Evolutionary conservation across 2,888 invertebrate genomes (phyloP).

Genomic region (Pteria penguin): DNA sequence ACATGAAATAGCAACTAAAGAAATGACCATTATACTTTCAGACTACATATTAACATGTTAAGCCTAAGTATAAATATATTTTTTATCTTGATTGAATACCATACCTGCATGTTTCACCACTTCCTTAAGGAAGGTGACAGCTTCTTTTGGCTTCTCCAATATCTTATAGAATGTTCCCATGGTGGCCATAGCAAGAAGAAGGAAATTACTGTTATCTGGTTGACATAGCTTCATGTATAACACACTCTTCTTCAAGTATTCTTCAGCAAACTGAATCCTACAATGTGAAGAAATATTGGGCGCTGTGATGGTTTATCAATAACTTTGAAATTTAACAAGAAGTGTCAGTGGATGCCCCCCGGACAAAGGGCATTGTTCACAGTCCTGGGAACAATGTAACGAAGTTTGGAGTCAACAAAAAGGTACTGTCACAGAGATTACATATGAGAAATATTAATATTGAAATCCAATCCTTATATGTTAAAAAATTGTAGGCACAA

Average conservation of each 20-base stretch:
- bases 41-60: not conserved
- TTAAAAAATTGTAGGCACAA: no score
- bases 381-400: not conserved
- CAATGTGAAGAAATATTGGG: no score
- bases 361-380: not conserved
- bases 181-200: constrained; percentile 67
- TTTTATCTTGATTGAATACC: constrained; percentile 2
- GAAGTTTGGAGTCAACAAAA: not conserved
- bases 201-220: constrained; percentile 66
- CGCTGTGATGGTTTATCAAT: no score
- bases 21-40: no score
- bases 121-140: constrained; percentile 65
- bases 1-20: no score
- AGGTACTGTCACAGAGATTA: not conserved
- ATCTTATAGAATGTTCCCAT: constrained; percentile 73
- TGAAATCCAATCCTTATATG: no score
- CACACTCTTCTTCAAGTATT: constrained; percentile 62
- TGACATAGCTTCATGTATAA: constrained; percentile 71
- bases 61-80: not conserved
- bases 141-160: constrained; percentile 64
- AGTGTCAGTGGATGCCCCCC: no score
- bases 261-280: constrained; percentile 68
- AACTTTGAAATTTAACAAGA: no score
- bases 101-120: constrained; percentile 66
- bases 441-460: not conserved